phyloP scores from a whole-genome alignment of 2,888 invertebrate genomes.

The Andrena fulva region DNA sequence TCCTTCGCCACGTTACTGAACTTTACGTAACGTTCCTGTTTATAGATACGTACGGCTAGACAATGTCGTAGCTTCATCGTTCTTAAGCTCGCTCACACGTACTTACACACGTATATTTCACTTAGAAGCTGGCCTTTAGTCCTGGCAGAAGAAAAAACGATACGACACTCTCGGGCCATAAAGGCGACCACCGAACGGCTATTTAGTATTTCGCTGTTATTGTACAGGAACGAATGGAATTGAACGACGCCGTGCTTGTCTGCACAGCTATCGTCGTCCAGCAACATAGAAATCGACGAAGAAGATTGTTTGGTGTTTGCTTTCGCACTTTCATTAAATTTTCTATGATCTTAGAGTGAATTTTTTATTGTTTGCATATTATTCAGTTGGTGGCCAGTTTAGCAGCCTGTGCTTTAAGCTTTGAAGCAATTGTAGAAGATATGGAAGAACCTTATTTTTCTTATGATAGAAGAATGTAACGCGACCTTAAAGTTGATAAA shows the following conservation, averaged over 20 bases:
- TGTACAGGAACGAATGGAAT: constrained; percentile 33
- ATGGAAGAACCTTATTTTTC: no score
- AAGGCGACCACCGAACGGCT: constrained; percentile 38
- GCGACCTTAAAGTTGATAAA: no score
- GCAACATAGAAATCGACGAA: no score
- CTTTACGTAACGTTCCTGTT: constrained; percentile 48
- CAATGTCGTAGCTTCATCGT: constrained; percentile 60
- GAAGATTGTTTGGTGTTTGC: no score
- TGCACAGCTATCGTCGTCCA: no score
- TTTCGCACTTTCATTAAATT: no score
- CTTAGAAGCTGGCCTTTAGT: constrained; percentile 71
- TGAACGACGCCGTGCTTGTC: not conserved
- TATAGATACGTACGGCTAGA: constrained; percentile 56
- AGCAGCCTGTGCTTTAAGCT: no score
- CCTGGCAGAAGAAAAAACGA: constrained; percentile 67
- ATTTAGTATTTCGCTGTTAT: constrained; percentile 38
- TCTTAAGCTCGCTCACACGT: constrained; percentile 52
- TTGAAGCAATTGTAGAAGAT: no score
- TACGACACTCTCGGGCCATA: constrained; percentile 66
- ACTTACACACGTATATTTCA: constrained; percentile 71
- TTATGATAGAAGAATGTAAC: no score
- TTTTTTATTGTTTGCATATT: no score
- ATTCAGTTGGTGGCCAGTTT: no score
- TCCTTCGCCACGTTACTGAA: constrained; percentile 25
- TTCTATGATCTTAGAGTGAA: no score